Percentiles rank a stretch among this genome's conserved stretches.
Evolutionary conservation across 1,140 invertebrate genomes (phyloP).

Genomic region (Kradibia gibbosae): DNA sequence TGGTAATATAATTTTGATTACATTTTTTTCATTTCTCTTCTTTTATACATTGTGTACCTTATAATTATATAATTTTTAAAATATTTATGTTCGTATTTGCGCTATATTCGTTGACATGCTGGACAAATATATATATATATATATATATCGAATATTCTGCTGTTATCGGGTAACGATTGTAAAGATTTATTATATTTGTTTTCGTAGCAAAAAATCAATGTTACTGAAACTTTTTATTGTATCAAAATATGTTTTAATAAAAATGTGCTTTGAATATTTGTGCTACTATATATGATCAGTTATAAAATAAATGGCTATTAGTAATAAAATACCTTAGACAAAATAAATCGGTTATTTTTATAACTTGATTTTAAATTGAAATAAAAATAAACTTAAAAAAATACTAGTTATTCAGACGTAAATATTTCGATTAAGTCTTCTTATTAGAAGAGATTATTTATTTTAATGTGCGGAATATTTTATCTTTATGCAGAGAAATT

Average conservation of each 20-base stretch:
- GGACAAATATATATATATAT: not conserved
- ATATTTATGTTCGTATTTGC: not conserved
- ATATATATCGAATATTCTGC: not conserved
- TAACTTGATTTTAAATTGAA: too few species aligned
- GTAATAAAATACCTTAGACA: too few species aligned
- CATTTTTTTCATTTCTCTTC: constrained; percentile 16
- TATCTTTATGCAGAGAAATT: not conserved
- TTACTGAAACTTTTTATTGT: constrained; percentile 21
- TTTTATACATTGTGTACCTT: not conserved
- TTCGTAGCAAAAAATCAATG: not conserved
- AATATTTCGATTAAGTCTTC: constrained; percentile 32
- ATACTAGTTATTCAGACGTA: constrained; percentile 24
- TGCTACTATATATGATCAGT: not conserved
- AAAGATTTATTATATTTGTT: not conserved
- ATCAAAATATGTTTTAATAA: constrained; percentile 34
- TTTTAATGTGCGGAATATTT: constrained; percentile 37
- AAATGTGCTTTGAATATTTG: constrained; percentile 12
- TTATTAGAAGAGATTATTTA: not conserved
- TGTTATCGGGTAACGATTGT: not conserved
- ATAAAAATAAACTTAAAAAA: not conserved
- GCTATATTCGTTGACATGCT: not conserved
- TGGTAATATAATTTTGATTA: constrained; percentile 28
- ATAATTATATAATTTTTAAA: not conserved
- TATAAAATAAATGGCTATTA: not conserved
- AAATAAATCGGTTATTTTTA: too few species aligned